Conservation (phyloP, 1,140 invertebrate species). For the Brachionus angularis region DNA sequence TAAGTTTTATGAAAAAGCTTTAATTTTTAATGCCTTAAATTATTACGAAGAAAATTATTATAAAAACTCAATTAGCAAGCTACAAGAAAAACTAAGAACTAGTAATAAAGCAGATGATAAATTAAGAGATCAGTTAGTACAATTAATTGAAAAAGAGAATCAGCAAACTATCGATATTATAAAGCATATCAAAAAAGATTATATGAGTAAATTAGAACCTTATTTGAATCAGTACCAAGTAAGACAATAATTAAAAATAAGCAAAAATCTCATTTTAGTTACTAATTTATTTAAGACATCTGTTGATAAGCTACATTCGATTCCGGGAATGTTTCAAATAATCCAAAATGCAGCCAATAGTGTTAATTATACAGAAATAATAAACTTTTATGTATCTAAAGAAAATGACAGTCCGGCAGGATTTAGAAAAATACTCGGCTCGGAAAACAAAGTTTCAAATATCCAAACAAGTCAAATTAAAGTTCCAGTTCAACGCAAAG, state of each 20-base stretch:
- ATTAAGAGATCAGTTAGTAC: conserved; percentile 25
- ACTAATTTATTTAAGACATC: background rate
- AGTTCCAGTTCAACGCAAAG: background rate
- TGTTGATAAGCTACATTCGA: conserved; percentile 19
- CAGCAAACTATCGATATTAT: conserved; percentile 25
- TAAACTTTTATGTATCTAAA: conserved; percentile 5
- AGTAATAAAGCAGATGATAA: conserved; percentile 37
- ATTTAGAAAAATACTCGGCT: conserved; percentile 30
- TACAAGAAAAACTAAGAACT: conserved; percentile 30
- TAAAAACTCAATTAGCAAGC: background rate
- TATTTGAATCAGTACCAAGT: conserved; percentile 43
- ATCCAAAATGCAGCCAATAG: conserved; percentile 22
- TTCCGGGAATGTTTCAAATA: conserved; percentile 33
- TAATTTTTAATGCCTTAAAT: conserved; percentile 15
- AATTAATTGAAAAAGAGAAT: conserved; percentile 39
- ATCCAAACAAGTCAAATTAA: conserved; percentile 6
- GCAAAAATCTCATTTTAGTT: background rate
- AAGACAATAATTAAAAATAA: background rate
- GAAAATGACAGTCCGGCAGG: conserved; percentile 1
- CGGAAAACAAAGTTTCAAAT: background rate
- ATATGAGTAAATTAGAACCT: conserved; percentile 31
- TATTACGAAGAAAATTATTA: conserved; percentile 40
- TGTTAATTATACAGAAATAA: conserved; percentile 17
- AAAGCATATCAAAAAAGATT: conserved; percentile 31
- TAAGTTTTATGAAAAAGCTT: conserved; percentile 27